Conservation (phyloP, 64 coral and sea anemone species). For the Platygyra sinensis region DNA sequence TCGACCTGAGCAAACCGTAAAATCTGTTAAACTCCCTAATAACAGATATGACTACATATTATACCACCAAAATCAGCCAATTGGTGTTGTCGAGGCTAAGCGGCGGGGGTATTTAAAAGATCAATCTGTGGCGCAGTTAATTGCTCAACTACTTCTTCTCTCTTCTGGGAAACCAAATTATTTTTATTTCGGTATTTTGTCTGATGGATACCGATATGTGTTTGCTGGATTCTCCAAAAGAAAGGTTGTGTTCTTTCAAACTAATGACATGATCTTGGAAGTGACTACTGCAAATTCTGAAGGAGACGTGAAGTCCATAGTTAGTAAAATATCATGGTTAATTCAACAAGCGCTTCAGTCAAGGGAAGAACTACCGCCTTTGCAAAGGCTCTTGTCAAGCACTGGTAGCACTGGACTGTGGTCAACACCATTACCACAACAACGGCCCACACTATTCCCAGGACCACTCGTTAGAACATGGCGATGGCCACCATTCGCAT, state of each 20-base stretch:
- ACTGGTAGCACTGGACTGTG: too few relatives aligned
- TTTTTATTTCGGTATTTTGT: slow-evolving; percentile 14
- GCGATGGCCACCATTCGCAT: too few relatives aligned
- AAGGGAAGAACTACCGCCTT: background rate
- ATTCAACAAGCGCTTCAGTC: background rate
- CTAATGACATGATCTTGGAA: background rate
- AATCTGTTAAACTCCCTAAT: background rate
- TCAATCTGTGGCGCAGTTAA: background rate
- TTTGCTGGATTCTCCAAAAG: background rate
- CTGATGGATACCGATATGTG: background rate
- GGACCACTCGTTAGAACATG: too few relatives aligned
- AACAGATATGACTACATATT: slow-evolving; percentile 22
- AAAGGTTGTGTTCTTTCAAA: background rate
- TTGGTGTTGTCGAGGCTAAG: slow-evolving; percentile 27
- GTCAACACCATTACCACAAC: too few relatives aligned
- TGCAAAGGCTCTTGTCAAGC: too few relatives aligned
- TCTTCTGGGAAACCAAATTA: background rate
- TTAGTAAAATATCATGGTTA: background rate
- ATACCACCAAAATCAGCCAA: background rate
- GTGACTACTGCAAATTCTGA: background rate
- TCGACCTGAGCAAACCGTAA: background rate
- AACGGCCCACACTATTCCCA: too few relatives aligned
- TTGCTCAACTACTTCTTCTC: background rate
- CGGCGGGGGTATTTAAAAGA: background rate
- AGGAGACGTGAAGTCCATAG: background rate